Evolutionary conservation across 2,113 vertebrate genomes (phyloP).

Genomic region (Chauna torquata): DNA sequence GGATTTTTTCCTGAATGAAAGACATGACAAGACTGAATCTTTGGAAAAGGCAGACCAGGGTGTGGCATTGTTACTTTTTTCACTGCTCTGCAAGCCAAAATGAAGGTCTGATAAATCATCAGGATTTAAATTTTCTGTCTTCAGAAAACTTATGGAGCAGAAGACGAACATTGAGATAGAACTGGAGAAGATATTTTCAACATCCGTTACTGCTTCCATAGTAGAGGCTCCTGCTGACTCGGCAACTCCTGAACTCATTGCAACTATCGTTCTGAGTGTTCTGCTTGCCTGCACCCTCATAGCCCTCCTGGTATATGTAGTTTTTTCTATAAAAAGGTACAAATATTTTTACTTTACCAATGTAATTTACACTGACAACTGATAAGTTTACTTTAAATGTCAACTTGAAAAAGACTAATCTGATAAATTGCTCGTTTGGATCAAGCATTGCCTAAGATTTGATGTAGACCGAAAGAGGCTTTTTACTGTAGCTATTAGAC

Average conservation of each 20-base stretch:
- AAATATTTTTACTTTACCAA: not conserved
- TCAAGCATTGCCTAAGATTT: not conserved
- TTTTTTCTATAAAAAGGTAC: conserved; percentile 33
- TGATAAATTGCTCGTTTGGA: not conserved
- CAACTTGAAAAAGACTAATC: not conserved
- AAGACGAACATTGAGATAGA: conserved; percentile 17
- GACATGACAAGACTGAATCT: not conserved
- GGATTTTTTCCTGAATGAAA: not conserved
- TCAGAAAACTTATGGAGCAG: conserved; percentile 77
- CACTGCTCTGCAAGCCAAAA: not conserved
- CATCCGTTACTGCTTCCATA: not conserved
- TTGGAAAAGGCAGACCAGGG: accelerated
- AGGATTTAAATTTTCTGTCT: not conserved
- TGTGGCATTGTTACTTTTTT: not conserved
- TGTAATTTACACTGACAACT: not conserved
- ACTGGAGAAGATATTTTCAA: conserved; percentile 65
- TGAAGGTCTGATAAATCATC: not conserved
- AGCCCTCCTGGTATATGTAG: conserved; percentile 36
- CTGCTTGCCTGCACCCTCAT: conserved; percentile 50
- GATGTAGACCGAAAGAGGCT: not conserved
- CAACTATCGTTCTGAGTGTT: conserved; percentile 40
- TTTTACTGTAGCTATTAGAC: not conserved
- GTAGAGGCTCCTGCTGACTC: not conserved
- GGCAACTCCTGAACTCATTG: not conserved
- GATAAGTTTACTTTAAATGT: not conserved